Conservation (phyloP, 2,113 vertebrate genomes). For the Strix aluco region DNA sequence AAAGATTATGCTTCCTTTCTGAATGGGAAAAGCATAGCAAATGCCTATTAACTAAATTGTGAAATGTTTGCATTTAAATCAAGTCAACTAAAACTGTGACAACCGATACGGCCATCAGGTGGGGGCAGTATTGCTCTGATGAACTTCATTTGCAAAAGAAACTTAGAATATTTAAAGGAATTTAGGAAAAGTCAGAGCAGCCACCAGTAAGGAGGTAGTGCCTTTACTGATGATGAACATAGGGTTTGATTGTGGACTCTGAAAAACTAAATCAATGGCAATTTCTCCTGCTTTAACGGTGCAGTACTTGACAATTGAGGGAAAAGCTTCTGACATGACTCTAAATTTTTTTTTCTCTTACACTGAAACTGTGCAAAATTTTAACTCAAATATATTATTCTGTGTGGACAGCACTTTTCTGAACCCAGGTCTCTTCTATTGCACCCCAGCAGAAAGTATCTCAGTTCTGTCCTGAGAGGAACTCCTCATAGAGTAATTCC, state of each 20-base stretch:
- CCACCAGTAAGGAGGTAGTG: not conserved
- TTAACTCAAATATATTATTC: not conserved
- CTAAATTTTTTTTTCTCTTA: not conserved
- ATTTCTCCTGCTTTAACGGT: not conserved
- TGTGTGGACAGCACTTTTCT: not conserved
- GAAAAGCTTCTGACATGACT: not conserved
- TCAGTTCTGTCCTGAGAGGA: not conserved
- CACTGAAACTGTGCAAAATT: not conserved
- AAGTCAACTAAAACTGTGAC: no score
- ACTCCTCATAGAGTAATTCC: not conserved
- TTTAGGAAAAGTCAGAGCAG: not conserved
- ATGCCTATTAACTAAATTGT: not conserved
- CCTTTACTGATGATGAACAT: not conserved
- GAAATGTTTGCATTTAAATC: not conserved
- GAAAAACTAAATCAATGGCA: not conserved
- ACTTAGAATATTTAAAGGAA: not conserved
- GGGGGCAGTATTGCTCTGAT: constrained; percentile 4
- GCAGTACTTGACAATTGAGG: not conserved
- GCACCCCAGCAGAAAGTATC: not conserved
- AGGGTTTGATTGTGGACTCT: not conserved
- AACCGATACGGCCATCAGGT: not conserved
- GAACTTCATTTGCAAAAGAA: not conserved
- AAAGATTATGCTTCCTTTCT: not conserved
- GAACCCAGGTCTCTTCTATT: not conserved
- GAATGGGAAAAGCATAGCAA: not conserved